Base-by-base conservation (phyloP, 2,797 vertebrate species). In the Eulemur albifrons region DNA sequence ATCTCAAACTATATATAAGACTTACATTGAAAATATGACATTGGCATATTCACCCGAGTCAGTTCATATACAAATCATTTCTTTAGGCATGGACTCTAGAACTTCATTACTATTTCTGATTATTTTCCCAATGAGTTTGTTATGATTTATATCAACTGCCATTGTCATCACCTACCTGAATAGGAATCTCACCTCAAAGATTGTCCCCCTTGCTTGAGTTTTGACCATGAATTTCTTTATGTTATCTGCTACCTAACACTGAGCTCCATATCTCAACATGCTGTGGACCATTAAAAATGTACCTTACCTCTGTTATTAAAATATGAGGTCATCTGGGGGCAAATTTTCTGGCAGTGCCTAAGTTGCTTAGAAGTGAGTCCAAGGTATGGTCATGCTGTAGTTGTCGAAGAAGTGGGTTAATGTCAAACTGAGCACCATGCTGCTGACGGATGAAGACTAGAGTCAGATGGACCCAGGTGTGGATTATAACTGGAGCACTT, bases 1-100 rank as follows among this genome's bases (percentile, higher is more conserved):
- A 93, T 75, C 54, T 76, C 52, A 45, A 93, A 79, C n/a, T 75
- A 90, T 45, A 67, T 61, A 72, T 83, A 91, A 93, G 89, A 77
- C 1, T 61, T 67, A 69, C 12, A 43, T 50, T 72, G 61, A 72
- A 90, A 61, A 72, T 32, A 72, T 2, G 50, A 45, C 45, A 15
- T 35, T 63, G 61, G 40, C 25, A 17, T 91, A 70, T 76, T 89
- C 5, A 59, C 27, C 35, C 8, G 38, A 89, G 43, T 32, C 54
- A 95, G 48, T 93, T 65, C 18, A 83, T 50, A n/a, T 81, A 50
- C 7, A 75, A 67, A 61, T 70, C 32, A 32, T 82, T 94, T 86
- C 32, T 59, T 23, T 59, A 61, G 27, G 27, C 2, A 7, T 23
- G 13, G 20, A 40, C 65, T 13, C 3, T 54, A 43, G 70, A 87